These are phyloP conservation scores for Tauraco hartlaubi DNA, from an alignment of 2,797 vertebrate genomes.

Conservation along the genomic window DNA sequence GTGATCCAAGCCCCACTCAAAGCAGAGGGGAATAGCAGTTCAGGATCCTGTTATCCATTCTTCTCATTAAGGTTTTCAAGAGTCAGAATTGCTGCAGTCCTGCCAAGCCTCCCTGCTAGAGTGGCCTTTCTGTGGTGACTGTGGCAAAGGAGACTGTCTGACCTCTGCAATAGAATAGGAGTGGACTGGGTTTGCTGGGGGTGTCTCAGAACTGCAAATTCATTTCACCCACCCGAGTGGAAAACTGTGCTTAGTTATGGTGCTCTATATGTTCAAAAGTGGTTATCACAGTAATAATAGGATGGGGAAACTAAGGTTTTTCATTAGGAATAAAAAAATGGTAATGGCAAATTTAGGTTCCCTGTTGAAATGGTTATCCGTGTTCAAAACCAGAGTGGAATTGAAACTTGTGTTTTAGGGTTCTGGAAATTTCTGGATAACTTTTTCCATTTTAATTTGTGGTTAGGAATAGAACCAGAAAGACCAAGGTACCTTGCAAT, in stretches of 20 bases:
- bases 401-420: neutral
- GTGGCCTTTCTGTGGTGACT: neutral
- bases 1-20: neutral
- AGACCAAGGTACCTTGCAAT: neutral
- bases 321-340: neutral
- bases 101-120: neutral
- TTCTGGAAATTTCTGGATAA: constrained; percentile 24
- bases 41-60: neutral
- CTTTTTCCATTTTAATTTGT: constrained; percentile 48
- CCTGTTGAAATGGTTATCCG: neutral
- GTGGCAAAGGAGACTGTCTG: neutral
- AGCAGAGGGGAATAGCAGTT: neutral
- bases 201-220: neutral
- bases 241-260: neutral
- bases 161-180: neutral
- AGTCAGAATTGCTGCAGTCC: neutral
- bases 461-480: constrained; percentile 15
- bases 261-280: neutral
- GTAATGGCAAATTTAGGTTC: neutral
- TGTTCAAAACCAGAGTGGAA: constrained; percentile 41
- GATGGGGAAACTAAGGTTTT: neutral
- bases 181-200: neutral
- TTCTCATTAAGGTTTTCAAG: neutral
- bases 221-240: neutral
- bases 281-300: neutral